Conservation (phyloP, 2,113 vertebrate species). For the Trichomycterus rosablanca region DNA sequence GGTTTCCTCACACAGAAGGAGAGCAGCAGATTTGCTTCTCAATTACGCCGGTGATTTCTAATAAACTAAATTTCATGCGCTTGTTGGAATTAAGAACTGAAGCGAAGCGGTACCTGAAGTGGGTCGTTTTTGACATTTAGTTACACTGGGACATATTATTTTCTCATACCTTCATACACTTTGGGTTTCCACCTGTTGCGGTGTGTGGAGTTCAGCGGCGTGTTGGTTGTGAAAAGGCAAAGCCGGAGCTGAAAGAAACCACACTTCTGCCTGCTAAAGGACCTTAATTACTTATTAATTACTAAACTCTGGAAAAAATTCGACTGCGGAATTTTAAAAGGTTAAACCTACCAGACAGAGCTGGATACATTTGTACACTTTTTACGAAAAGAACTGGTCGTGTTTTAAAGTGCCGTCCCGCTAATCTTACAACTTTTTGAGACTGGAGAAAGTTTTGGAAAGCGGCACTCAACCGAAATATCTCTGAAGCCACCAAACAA, state of each 20-base stretch:
- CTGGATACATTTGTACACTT: no score
- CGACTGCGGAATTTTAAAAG: not conserved
- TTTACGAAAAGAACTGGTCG: no score
- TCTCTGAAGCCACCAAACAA: slow-evolving; percentile 1
- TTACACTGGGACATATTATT: not conserved
- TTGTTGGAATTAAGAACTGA: no score
- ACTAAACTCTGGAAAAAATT: not conserved
- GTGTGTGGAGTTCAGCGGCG: not conserved
- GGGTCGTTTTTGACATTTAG: not conserved
- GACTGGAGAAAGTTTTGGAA: slow-evolving; percentile 28
- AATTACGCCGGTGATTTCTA: no score
- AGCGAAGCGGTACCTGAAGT: no score
- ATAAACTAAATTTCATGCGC: no score
- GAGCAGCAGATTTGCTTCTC: no score
- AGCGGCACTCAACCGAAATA: slow-evolving; percentile 3
- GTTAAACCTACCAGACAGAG: not conserved
- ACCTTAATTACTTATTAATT: not conserved
- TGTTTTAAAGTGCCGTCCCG: not conserved
- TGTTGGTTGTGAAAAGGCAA: not conserved
- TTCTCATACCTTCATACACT: not conserved
- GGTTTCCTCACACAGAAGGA: no score
- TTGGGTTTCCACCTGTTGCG: slow-evolving; percentile 8
- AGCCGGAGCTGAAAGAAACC: slow-evolving; percentile 1
- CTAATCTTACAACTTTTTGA: slow-evolving; percentile 12
- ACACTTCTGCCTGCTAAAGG: not conserved